These are phyloP conservation scores for Rhinogobius similis DNA, from an alignment of 2,113 vertebrate species.

Conservation along the genomic window DNA sequence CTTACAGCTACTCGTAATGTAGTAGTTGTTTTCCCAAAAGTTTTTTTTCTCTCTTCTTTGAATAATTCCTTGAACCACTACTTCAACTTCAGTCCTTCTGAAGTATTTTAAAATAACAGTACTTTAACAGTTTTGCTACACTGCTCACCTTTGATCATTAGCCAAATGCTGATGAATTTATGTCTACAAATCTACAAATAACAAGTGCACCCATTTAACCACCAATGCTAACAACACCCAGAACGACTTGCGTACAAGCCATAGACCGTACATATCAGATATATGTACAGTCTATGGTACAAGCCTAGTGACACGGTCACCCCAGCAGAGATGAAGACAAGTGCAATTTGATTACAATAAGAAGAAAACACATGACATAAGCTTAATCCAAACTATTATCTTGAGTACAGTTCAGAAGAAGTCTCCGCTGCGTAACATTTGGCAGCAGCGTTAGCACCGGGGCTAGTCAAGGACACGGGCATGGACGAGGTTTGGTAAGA, in stretches of 20 bases:
- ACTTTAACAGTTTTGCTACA: neutral
- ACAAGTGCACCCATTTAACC: neutral
- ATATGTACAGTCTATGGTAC: too few species aligned
- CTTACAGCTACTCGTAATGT: too few species aligned
- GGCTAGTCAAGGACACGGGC: conserved; percentile 66
- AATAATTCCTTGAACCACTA: too few species aligned
- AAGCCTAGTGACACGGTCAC: neutral
- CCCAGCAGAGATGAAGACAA: neutral
- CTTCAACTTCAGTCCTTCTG: too few species aligned
- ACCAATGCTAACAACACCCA: conserved; percentile 46
- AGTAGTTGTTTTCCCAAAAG: too few species aligned
- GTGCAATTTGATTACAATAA: neutral
- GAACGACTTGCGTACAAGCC: neutral
- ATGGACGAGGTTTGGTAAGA: conserved; percentile 1
- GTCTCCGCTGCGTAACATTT: neutral
- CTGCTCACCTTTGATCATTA: neutral
- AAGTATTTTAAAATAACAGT: too few species aligned
- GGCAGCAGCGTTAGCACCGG: conserved; percentile 44
- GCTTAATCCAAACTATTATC: neutral
- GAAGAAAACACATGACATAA: too few species aligned
- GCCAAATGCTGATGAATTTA: neutral
- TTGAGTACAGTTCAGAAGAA: neutral
- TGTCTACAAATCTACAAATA: neutral
- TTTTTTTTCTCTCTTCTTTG: too few species aligned
- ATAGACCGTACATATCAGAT: too few species aligned